Conservation (phyloP, 2,113 vertebrate species). For the Nesoenas mayeri region DNA sequence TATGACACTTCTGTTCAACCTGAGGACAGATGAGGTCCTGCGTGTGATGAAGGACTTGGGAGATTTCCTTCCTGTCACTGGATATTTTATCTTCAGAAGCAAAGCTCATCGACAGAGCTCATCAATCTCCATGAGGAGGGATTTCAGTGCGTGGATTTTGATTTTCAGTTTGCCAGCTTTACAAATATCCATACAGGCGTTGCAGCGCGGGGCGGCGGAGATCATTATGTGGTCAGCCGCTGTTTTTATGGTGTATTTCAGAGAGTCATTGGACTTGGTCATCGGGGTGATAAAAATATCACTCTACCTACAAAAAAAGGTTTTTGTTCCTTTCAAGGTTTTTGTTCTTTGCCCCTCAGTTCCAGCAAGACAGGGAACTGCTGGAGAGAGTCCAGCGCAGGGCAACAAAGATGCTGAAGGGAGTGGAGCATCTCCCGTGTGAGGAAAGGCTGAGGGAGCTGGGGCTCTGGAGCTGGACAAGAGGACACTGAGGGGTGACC, state of each 20-base stretch:
- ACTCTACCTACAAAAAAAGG: background rate
- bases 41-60: background rate
- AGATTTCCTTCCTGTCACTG: background rate
- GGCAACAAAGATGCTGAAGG: no score
- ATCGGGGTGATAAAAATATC: background rate
- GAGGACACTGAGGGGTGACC: no score
- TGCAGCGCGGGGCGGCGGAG: background rate
- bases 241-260: background rate
- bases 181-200: background rate
- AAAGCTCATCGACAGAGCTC: background rate
- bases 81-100: background rate
- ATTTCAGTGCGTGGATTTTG: background rate
- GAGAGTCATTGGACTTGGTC: accelerated
- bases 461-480: no score
- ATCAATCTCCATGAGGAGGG: background rate
- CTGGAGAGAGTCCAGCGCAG: no score
- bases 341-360: no score
- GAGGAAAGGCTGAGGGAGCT: no score
- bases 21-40: background rate
- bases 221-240: background rate
- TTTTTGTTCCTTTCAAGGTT: background rate
- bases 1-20: background rate
- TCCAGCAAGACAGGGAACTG: no score
- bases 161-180: background rate
- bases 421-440: no score